A percentile compares a stretch with the other conserved stretches of the same genome.
phyloP scores from a whole-genome alignment of 2,113 vertebrate species.

The Cynoglossus semilaevis region DNA sequence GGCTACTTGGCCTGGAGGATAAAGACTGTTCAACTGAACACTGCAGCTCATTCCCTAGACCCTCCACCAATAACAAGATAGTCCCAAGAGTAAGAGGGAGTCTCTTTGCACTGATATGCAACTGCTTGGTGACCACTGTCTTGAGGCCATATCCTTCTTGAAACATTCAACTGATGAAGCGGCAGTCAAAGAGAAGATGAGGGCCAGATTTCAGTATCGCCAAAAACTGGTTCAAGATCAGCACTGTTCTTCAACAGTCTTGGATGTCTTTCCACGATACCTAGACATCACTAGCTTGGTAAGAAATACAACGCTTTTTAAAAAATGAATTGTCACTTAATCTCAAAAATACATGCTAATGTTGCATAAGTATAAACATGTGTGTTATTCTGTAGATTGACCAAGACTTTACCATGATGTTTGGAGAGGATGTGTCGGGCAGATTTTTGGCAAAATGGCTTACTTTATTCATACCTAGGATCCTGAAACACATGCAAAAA shows the following conservation, averaged over 20 bases:
- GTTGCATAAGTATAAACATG: no score
- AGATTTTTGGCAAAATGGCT: no score
- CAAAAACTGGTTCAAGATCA: constrained; percentile 22
- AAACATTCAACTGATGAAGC: constrained; percentile 9
- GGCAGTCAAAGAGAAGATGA: constrained; percentile 28
- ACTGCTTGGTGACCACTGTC: constrained; percentile 16
- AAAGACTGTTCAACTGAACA: neutral
- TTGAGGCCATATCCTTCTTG: constrained; percentile 6
- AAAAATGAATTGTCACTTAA: no score
- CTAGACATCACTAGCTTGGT: no score
- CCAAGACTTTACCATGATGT: no score
- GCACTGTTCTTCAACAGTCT: constrained; percentile 10
- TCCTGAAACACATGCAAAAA: constrained; percentile 11
- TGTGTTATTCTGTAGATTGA: no score
- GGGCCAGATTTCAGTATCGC: constrained; percentile 23
- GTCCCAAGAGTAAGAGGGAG: constrained; percentile 4
- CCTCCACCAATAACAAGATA: neutral
- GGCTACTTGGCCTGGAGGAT: no score
- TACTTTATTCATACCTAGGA: constrained; percentile 21
- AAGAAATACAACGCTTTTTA: no score
- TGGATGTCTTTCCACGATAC: no score
- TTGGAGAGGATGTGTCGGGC: no score
- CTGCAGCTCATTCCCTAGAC: neutral
- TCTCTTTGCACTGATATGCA: constrained; percentile 1
- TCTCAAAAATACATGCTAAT: no score